A percentile compares a stretch with the other conserved stretches of the same genome.
These are phyloP conservation scores for Scaptomyza flava DNA, from an alignment of 2,888 invertebrate species.

Conservation along the genomic window DNA sequence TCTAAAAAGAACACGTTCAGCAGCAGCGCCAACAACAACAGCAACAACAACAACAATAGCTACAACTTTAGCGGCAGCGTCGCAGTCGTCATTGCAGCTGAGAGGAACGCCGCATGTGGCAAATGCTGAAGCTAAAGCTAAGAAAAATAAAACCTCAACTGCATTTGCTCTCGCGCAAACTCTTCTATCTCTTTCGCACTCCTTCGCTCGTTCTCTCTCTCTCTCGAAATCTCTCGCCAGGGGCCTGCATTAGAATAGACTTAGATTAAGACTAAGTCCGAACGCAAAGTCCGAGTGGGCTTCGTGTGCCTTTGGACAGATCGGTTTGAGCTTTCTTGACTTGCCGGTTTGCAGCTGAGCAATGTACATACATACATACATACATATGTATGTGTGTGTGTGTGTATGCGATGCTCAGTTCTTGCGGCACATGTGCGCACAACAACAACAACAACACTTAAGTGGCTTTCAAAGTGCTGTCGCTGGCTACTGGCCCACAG, in stretches of 20 bases:
- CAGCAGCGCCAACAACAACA: slow-evolving; percentile 60
- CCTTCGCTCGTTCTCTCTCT: slow-evolving; percentile 15
- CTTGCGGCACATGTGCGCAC: slow-evolving; percentile 74
- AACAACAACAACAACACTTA: slow-evolving; percentile 49
- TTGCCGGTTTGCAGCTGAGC: slow-evolving; percentile 71
- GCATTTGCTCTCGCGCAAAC: slow-evolving; percentile 34
- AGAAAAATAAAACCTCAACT: slow-evolving; percentile 11
- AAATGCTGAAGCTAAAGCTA: slow-evolving; percentile 62
- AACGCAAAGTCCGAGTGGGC: slow-evolving; percentile 60
- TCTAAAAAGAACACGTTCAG: slow-evolving; percentile 81
- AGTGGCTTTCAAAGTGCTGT: slow-evolving; percentile 70
- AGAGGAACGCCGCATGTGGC: slow-evolving; percentile 73
- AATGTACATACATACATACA: no score
- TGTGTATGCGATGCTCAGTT: slow-evolving; percentile 51
- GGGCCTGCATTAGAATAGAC: slow-evolving; percentile 75
- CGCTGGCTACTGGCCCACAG: slow-evolving; percentile 47
- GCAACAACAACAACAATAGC: slow-evolving; percentile 47
- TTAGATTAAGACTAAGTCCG: slow-evolving; percentile 73
- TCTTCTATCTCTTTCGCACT: slow-evolving; percentile 19
- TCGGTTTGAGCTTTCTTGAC: slow-evolving; percentile 53
- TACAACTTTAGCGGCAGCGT: slow-evolving; percentile 48
- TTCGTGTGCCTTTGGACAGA: slow-evolving; percentile 56
- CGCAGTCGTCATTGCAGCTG: slow-evolving; percentile 48
- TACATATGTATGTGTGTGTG: slow-evolving; percentile 20
- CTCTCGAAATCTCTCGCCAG: slow-evolving; percentile 25